These are phyloP conservation scores for Apostichopus parvimensis DNA, from an alignment of 35 echinoderm and acorn worm genomes.

Conservation along the genomic window DNA sequence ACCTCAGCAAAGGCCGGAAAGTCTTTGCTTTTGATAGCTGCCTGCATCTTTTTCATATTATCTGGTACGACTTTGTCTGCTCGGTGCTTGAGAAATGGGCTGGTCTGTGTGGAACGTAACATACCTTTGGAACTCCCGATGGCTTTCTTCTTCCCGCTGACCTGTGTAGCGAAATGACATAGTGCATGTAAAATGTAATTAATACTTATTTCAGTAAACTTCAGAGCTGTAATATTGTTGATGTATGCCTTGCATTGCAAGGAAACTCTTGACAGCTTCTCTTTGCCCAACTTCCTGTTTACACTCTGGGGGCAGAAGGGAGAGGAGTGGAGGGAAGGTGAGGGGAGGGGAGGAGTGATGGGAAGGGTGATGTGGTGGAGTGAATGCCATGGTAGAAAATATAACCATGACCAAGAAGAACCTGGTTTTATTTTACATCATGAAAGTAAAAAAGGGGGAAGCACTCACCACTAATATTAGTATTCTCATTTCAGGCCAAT, in stretches of 20 bases:
- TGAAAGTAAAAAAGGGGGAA: not conserved
- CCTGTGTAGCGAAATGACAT: constrained; percentile 26
- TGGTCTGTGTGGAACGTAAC: constrained; percentile 84
- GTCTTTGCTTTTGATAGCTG: constrained; percentile 79
- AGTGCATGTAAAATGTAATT: too few species aligned
- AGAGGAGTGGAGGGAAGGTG: too few species aligned
- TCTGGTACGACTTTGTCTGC: constrained; percentile 66
- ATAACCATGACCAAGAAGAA: too few species aligned
- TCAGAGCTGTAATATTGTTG: too few species aligned
- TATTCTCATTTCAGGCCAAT: constrained; percentile 95
- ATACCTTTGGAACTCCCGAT: constrained; percentile 84
- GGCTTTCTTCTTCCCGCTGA: constrained; percentile 90
- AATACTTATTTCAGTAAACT: too few species aligned
- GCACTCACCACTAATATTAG: constrained; percentile 88
- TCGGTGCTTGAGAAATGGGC: constrained; percentile 75
- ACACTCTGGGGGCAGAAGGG: too few species aligned
- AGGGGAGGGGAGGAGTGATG: not conserved
- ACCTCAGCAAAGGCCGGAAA: constrained; percentile 89
- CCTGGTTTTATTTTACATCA: too few species aligned
- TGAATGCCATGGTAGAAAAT: too few species aligned
- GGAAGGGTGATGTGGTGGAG: not conserved
- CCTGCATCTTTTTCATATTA: constrained; percentile 72
- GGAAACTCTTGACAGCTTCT: too few species aligned
- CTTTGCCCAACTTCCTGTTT: too few species aligned
- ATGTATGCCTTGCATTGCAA: too few species aligned